Evolutionary conservation across 2,797 vertebrate species (phyloP).

Genomic region (Glossophaga mutica): DNA sequence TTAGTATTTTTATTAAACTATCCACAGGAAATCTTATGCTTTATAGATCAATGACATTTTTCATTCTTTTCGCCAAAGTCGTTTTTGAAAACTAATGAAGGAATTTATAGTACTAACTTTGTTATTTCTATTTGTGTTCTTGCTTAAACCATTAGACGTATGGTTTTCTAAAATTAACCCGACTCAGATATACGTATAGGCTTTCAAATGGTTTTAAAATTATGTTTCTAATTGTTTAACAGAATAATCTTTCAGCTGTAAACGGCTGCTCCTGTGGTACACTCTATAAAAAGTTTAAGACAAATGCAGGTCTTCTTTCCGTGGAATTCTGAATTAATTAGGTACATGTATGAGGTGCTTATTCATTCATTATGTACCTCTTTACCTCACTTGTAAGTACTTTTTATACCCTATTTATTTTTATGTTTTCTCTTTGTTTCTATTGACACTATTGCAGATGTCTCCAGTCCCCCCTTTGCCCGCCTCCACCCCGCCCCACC

Average conservation of each 20-base stretch:
- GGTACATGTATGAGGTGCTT: background rate
- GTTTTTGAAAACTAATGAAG: constrained; percentile 24
- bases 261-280: background rate
- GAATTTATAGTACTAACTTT: constrained; percentile 20
- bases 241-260: background rate
- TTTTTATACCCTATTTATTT: background rate
- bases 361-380: background rate
- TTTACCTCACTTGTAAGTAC: background rate
- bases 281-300: constrained; percentile 2
- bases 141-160: constrained; percentile 13
- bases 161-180: constrained; percentile 48
- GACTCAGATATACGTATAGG: background rate
- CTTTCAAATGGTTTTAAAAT: constrained; percentile 35
- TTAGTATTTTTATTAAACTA: constrained; percentile 55
- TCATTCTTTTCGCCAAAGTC: background rate
- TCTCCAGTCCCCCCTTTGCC: too few relatives aligned
- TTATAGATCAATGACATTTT: background rate
- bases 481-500: too few relatives aligned
- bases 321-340: background rate
- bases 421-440: background rate
- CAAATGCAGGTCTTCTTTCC: background rate
- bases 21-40: background rate
- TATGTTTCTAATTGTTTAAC: constrained; percentile 26
- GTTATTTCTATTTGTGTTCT: constrained; percentile 10
- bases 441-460: background rate